Evolutionary conservation across 2,113 vertebrate genomes (phyloP).

Genomic region (Sinosuthora webbiana): DNA sequence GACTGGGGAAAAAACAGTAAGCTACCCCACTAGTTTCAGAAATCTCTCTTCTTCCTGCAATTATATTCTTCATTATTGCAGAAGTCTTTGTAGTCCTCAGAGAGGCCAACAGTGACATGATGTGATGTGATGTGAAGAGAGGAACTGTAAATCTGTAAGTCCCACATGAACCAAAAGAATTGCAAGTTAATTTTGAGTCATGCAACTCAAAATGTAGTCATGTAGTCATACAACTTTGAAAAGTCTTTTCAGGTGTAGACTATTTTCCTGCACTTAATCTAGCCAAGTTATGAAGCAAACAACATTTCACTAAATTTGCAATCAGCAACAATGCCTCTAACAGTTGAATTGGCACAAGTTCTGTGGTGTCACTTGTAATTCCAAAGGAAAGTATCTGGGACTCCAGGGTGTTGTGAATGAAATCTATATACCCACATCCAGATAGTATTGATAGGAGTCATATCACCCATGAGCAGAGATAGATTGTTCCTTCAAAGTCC

Average conservation of each 20-base stretch:
- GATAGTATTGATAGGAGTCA: background rate
- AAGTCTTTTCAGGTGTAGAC: background rate
- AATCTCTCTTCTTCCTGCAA: background rate
- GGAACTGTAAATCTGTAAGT: background rate
- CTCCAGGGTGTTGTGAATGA: background rate
- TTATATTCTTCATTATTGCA: background rate
- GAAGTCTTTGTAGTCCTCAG: background rate
- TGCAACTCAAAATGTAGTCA: background rate
- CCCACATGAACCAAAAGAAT: background rate
- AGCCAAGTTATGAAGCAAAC: background rate
- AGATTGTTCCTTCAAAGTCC: background rate
- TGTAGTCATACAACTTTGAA: background rate
- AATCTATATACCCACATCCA: background rate
- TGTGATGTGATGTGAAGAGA: background rate
- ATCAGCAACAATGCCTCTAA: background rate
- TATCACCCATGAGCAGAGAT: background rate
- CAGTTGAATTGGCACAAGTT: background rate
- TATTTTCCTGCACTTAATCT: background rate
- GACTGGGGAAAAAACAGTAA: background rate
- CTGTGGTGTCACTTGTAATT: background rate
- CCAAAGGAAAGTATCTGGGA: background rate
- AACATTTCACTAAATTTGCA: background rate
- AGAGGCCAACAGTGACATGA: background rate
- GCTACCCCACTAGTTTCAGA: background rate
- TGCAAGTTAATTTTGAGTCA: background rate